These are phyloP conservation scores for Cathartes aura DNA, from an alignment of 2,113 vertebrate genomes.

Conservation along the genomic window DNA sequence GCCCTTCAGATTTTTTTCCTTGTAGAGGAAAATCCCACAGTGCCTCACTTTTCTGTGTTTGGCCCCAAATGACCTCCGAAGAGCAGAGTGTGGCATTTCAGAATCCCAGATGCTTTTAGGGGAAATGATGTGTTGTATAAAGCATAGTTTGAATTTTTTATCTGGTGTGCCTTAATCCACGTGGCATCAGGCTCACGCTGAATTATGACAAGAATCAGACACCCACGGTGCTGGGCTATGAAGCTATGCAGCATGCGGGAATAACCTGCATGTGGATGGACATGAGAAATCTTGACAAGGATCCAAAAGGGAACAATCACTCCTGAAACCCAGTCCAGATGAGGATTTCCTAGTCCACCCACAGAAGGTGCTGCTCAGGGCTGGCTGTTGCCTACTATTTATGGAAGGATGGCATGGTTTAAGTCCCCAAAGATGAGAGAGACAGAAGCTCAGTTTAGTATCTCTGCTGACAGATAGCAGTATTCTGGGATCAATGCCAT, in stretches of 20 bases:
- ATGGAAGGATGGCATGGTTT: background rate
- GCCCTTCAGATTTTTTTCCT: background rate
- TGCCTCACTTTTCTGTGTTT: background rate
- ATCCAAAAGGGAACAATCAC: background rate
- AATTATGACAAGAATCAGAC: background rate
- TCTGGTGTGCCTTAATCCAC: background rate
- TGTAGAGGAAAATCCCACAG: background rate
- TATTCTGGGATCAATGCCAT: background rate
- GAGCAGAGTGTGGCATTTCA: background rate
- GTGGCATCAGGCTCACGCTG: background rate
- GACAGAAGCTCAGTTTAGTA: background rate
- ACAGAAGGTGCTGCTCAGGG: background rate
- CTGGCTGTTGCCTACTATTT: background rate
- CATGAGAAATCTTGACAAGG: background rate
- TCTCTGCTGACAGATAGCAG: background rate
- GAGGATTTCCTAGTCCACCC: background rate
- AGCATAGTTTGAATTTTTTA: background rate
- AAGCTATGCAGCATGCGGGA: background rate
- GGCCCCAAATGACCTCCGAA: background rate
- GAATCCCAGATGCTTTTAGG: background rate
- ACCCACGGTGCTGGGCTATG: background rate
- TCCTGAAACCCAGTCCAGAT: background rate
- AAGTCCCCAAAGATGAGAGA: background rate
- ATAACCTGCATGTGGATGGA: background rate
- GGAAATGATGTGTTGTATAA: background rate